Evolutionary conservation across 1,140 invertebrate species (phyloP).

Genomic region (Eumaeus atala): DNA sequence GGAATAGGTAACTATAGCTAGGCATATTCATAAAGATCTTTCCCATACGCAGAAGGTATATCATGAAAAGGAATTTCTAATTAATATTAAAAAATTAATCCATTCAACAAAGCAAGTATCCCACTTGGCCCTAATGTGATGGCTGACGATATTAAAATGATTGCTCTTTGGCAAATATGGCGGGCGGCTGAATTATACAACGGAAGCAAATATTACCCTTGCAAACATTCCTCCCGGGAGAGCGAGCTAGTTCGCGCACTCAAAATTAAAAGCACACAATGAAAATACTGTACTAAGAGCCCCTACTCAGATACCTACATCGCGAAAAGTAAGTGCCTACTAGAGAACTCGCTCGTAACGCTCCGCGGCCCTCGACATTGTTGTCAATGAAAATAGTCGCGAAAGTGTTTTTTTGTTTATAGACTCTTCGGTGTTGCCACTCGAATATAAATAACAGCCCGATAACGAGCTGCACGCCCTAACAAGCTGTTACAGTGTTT

Average conservation of each 20-base stretch:
- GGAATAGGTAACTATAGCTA: no score
- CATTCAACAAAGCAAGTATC: conserved; percentile 60
- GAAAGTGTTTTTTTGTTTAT: conserved; percentile 72
- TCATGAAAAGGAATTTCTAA: conserved; percentile 25
- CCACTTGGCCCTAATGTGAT: conserved; percentile 66
- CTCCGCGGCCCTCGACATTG: conserved; percentile 50
- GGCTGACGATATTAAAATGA: conserved; percentile 78
- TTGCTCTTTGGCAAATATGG: conserved; percentile 80
- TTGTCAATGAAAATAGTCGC: conserved; percentile 70
- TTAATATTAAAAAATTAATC: conserved; percentile 68
- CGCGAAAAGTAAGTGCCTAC: conserved; percentile 68
- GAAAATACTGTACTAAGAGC: conserved; percentile 66
- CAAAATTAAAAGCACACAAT: conserved; percentile 76
- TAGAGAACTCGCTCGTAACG: conserved; percentile 58
- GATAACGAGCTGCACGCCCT: conserved; percentile 65
- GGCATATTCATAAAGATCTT: not conserved
- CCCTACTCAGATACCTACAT: conserved; percentile 64
- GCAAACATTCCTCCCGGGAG: conserved; percentile 77
- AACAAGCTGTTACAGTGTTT: conserved; percentile 66
- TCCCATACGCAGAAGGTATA: conserved; percentile 1
- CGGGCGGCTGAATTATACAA: conserved; percentile 79
- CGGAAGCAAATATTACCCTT: conserved; percentile 79
- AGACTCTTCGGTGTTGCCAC: conserved; percentile 69
- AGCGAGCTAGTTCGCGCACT: conserved; percentile 75
- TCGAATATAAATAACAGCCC: conserved; percentile 70